These are phyloP conservation scores for Thaumetopoea pityocampa DNA, from an alignment of 1,140 invertebrate species.

Conservation along the genomic window DNA sequence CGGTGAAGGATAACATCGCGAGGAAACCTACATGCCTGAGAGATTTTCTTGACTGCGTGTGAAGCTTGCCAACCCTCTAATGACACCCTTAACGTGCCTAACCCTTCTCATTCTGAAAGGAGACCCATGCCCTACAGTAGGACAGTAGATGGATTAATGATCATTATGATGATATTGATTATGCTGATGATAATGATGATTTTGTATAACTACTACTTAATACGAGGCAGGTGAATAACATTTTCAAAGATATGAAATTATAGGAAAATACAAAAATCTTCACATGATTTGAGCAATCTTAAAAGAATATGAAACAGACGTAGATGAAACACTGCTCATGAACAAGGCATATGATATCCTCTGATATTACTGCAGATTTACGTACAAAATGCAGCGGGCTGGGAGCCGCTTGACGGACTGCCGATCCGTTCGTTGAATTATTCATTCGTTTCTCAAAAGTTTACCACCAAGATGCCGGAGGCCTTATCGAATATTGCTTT, in stretches of 20 bases:
- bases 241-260: constrained; percentile 9
- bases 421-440: constrained; percentile 58
- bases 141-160: too few relatives aligned
- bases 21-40: too few relatives aligned
- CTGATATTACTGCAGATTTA: constrained; percentile 52
- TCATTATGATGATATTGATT: too few relatives aligned
- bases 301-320: constrained; percentile 27
- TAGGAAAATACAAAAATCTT: constrained; percentile 9
- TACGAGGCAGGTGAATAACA: constrained; percentile 1
- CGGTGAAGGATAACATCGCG: too few relatives aligned
- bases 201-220: too few relatives aligned
- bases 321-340: constrained; percentile 40
- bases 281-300: constrained; percentile 12
- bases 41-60: too few relatives aligned
- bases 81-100: too few relatives aligned
- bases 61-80: too few relatives aligned
- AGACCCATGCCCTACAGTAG: too few relatives aligned
- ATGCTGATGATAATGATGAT: too few relatives aligned
- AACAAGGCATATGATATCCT: constrained; percentile 41
- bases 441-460: constrained; percentile 56
- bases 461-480: constrained; percentile 30
- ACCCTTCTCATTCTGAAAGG: too few relatives aligned
- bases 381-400: constrained; percentile 49
- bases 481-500: constrained; percentile 46
- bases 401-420: constrained; percentile 48